phyloP scores from a whole-genome alignment of 2,888 invertebrate genomes.

The Melieria omissa region DNA sequence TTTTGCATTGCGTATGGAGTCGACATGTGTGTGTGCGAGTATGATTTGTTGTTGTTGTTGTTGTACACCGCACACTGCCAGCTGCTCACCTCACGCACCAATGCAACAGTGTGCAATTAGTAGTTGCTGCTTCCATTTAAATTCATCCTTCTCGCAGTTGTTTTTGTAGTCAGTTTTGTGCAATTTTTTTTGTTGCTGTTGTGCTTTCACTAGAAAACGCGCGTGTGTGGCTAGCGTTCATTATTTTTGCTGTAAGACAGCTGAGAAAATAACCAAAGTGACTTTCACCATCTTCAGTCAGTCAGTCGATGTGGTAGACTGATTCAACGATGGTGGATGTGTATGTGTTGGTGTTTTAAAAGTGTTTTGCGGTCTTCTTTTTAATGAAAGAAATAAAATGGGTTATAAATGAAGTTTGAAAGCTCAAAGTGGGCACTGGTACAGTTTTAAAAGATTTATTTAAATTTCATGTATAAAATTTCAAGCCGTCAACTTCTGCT shows the following conservation, averaged over 20 bases:
- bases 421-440: too few relatives aligned
- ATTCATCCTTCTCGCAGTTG: slow-evolving; percentile 2
- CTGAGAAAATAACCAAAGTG: neutral
- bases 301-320: too few relatives aligned
- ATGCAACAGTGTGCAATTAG: slow-evolving; percentile 62
- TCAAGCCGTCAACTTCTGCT: too few relatives aligned
- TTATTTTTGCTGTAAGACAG: neutral
- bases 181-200: slow-evolving; percentile 1
- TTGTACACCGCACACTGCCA: slow-evolving; percentile 60
- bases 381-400: too few relatives aligned
- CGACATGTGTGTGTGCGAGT: slow-evolving; percentile 18
- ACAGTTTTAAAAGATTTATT: too few relatives aligned
- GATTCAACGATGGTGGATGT: too few relatives aligned
- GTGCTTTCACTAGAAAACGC: neutral
- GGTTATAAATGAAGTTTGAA: too few relatives aligned
- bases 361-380: too few relatives aligned
- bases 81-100: slow-evolving; percentile 58
- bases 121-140: slow-evolving; percentile 40
- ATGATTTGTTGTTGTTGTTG: slow-evolving; percentile 22
- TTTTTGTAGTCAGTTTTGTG: slow-evolving; percentile 3
- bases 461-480: too few relatives aligned
- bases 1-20: slow-evolving; percentile 2
- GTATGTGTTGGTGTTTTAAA: too few relatives aligned
- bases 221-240: neutral
- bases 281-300: too few relatives aligned